Conservation (phyloP, 2,888 invertebrate genomes). For the Anarsia innoxiella region DNA sequence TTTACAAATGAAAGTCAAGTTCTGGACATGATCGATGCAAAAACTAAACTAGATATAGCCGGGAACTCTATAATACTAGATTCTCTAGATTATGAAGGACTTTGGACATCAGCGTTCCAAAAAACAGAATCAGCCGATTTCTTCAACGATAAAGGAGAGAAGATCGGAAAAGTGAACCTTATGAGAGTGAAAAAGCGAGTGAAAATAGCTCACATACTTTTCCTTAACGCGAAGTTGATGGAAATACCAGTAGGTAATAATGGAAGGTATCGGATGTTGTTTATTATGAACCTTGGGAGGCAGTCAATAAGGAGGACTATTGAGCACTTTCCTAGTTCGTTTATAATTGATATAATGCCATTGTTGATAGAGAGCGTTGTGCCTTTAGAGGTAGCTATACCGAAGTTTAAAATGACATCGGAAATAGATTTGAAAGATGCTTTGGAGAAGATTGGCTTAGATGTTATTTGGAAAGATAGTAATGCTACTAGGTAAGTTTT, state of each 20-base stretch:
- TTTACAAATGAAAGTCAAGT: conserved; percentile 19
- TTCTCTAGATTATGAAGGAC: conserved; percentile 25
- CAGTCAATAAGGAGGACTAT: conserved; percentile 17
- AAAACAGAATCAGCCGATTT: conserved; percentile 26
- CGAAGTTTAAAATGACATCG: conserved; percentile 25
- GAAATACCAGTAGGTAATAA: conserved; percentile 31
- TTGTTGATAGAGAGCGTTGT: conserved; percentile 23
- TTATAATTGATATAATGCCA: conserved; percentile 23
- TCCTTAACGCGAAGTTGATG: conserved; percentile 26
- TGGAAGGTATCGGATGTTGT: conserved; percentile 28
- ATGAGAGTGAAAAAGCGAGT: conserved; percentile 27
- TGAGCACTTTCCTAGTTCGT: conserved; percentile 20
- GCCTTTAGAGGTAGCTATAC: conserved; percentile 31
- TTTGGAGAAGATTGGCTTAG: conserved; percentile 25
- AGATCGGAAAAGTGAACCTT: conserved; percentile 27
- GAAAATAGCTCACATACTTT: conserved; percentile 24
- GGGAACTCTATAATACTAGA: conserved; percentile 28
- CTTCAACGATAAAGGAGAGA: conserved; percentile 24
- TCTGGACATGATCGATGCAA: conserved; percentile 14
- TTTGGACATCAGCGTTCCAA: conserved; percentile 29
- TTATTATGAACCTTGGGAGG: conserved; percentile 23
- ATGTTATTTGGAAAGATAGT: conserved; percentile 25
- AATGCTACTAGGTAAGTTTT: conserved; percentile 25
- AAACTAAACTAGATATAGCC: conserved; percentile 13
- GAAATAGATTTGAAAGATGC: conserved; percentile 24